phyloP scores from a whole-genome alignment of 2,797 vertebrate species.

The Pangasius djambal region DNA sequence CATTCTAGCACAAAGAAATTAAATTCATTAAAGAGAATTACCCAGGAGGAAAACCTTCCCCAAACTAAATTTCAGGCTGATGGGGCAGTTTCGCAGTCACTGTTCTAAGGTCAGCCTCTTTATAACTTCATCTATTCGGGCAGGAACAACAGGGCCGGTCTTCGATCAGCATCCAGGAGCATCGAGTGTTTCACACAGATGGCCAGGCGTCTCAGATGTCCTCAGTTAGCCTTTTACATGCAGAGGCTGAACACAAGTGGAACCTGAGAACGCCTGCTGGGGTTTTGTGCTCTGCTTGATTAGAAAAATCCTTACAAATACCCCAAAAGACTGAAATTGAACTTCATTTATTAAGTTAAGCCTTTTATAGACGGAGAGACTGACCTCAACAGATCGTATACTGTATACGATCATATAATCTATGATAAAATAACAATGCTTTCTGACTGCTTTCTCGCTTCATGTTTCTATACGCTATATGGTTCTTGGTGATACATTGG shows the following conservation, averaged over 20 bases:
- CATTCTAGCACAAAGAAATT: conserved; percentile 36
- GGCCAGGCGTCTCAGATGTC: conserved; percentile 51
- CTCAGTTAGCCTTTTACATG: conserved; percentile 52
- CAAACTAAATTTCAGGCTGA: conserved; percentile 33
- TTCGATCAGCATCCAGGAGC: conserved; percentile 21
- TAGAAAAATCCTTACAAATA: neutral
- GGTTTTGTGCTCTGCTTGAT: conserved; percentile 26
- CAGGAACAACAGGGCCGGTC: conserved; percentile 31
- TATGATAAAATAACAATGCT: neutral
- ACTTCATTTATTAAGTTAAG: neutral
- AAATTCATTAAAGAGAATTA: conserved; percentile 39
- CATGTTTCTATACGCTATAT: neutral
- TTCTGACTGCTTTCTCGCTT: neutral
- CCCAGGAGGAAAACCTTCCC: conserved; percentile 27
- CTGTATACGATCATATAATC: neutral
- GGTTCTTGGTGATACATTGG: neutral
- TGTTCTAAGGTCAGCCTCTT: conserved; percentile 27
- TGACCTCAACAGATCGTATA: neutral
- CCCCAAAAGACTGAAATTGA: neutral
- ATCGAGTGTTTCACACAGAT: conserved; percentile 48
- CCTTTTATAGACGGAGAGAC: neutral
- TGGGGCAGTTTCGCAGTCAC: conserved; percentile 8
- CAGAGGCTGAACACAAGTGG: conserved; percentile 42
- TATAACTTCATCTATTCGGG: conserved; percentile 1
- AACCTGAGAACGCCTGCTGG: conserved; percentile 44